These are phyloP conservation scores for Maconellicoccus hirsutus DNA, from an alignment of 1,140 invertebrate genomes.

Conservation along the genomic window DNA sequence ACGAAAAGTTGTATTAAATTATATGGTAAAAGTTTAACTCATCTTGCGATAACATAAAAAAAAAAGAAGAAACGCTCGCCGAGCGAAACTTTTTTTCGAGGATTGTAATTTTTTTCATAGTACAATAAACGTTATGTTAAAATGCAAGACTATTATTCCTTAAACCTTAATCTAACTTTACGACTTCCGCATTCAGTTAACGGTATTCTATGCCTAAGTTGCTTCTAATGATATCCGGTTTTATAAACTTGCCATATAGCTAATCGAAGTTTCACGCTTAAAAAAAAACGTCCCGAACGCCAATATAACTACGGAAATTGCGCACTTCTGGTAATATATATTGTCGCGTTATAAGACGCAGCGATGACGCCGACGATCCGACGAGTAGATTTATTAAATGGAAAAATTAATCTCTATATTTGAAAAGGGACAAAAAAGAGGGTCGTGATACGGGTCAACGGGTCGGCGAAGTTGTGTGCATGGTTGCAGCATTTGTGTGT, in stretches of 20 bases:
- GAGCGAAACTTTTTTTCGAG: not conserved
- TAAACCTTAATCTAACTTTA: not conserved
- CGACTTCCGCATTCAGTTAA: not conserved
- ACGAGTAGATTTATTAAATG: not conserved
- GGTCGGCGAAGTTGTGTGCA: no score
- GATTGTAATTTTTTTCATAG: not conserved
- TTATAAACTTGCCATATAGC: not conserved
- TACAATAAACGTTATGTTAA: conserved; percentile 6
- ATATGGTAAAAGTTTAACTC: not conserved
- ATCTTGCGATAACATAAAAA: not conserved
- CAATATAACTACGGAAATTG: not conserved
- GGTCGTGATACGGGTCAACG: no score
- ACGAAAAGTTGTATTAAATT: conserved; percentile 10
- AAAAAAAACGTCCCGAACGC: not conserved
- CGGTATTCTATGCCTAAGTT: not conserved
- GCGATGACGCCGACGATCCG: not conserved
- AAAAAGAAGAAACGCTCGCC: no score
- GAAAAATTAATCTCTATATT: not conserved
- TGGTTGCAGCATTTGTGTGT: no score
- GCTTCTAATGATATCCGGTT: not conserved
- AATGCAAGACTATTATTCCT: not conserved
- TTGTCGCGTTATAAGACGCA: not conserved
- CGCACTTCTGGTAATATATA: not conserved
- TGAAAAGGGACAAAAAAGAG: no score
- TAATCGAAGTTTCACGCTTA: no score